Evolutionary conservation across 2,888 invertebrate genomes (phyloP).

Genomic region (Adineta ricciae): DNA sequence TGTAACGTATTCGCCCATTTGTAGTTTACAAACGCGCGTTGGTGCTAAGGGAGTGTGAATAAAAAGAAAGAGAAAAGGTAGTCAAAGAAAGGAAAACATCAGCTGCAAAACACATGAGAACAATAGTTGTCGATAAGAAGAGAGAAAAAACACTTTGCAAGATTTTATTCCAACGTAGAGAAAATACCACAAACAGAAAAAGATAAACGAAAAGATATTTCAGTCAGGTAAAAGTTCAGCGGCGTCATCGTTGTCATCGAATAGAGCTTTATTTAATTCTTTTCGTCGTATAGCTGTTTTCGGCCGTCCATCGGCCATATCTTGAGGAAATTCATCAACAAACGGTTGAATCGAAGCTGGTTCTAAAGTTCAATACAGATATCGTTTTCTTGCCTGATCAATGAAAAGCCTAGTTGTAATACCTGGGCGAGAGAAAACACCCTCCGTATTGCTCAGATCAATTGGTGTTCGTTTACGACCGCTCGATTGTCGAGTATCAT

Average conservation of each 20-base stretch:
- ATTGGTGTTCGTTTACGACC: background rate
- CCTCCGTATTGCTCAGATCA: background rate
- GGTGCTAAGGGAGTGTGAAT: background rate
- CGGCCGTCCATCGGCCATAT: background rate
- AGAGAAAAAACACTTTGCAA: background rate
- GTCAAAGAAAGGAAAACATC: background rate
- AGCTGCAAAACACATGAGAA: slow-evolving; percentile 9
- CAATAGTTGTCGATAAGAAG: background rate
- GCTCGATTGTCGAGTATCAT: background rate
- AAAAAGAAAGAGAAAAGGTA: background rate
- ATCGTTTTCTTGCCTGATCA: background rate
- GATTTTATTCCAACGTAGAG: background rate
- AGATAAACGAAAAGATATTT: background rate
- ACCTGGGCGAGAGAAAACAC: slow-evolving; percentile 1
- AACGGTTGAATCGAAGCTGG: background rate
- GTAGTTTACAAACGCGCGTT: background rate
- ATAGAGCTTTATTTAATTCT: background rate
- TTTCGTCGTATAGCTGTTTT: background rate
- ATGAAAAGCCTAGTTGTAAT: background rate
- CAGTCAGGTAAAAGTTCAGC: background rate
- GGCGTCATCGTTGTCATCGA: background rate
- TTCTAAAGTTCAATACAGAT: background rate
- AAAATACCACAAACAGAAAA: background rate
- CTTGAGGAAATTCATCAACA: background rate
- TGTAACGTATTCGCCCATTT: background rate